These are phyloP conservation scores for Arvicanthis niloticus DNA, from an alignment of 2,113 vertebrate genomes.

Conservation along the genomic window DNA sequence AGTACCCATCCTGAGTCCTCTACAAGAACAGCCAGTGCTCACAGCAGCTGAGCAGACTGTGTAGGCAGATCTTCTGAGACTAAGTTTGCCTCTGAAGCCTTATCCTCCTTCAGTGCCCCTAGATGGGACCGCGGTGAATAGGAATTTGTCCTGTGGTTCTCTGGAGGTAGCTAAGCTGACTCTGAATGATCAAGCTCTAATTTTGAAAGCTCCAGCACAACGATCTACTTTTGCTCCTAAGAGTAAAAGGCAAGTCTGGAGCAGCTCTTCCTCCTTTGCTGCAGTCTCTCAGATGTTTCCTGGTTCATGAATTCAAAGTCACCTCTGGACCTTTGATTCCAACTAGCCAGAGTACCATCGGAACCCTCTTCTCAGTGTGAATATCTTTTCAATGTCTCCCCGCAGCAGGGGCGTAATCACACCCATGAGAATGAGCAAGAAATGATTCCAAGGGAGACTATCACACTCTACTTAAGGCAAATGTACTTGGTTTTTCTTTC, in stretches of 20 bases:
- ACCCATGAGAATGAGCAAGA: background rate
- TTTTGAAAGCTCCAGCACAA: background rate
- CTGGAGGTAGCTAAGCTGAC: background rate
- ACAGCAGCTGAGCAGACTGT: too few species aligned
- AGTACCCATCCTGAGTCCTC: background rate
- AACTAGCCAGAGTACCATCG: background rate
- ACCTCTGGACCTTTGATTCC: background rate
- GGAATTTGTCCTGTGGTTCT: background rate
- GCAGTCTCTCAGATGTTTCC: background rate
- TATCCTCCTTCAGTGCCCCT: background rate
- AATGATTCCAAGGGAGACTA: background rate
- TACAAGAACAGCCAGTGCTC: background rate
- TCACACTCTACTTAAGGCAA: slow-evolving; percentile 38
- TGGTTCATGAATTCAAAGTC: background rate
- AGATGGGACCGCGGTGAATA: background rate
- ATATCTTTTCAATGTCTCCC: background rate
- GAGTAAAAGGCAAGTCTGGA: background rate
- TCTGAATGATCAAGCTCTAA: background rate
- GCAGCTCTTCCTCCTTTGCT: background rate
- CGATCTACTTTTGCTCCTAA: background rate
- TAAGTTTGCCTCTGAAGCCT: background rate
- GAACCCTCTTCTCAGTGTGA: background rate
- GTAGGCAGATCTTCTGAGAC: background rate
- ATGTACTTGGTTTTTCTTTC: background rate
- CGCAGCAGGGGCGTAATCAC: background rate